Percentiles rank a stretch among this genome's conserved stretches.
Conservation (phyloP, 37 sponge, comb jelly and placozoan genomes). For the Lycopodina hypogea region DNA sequence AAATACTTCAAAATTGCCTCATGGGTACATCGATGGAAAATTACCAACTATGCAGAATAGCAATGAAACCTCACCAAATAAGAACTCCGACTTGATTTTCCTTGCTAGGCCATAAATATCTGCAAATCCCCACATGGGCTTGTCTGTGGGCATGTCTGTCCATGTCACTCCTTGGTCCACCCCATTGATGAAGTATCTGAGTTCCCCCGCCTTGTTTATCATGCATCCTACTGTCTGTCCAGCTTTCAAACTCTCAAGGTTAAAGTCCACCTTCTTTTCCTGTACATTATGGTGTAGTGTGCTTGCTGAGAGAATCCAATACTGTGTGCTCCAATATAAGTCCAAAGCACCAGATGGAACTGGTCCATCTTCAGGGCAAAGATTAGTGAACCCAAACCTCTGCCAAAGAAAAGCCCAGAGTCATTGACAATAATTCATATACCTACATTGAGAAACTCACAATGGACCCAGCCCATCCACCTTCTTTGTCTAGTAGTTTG, state of each 20-base stretch:
- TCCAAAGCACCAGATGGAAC: conserved; percentile 82
- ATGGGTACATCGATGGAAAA: too few species aligned
- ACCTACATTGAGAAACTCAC: conserved; percentile 41
- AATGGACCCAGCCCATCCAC: conserved; percentile 90
- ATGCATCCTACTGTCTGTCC: conserved; percentile 73
- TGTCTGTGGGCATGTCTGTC: conserved; percentile 69
- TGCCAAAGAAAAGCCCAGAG: background rate
- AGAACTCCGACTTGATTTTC: conserved; percentile 82
- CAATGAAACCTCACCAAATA: conserved; percentile 61
- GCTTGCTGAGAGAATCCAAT: conserved; percentile 88
- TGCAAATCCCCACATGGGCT: conserved; percentile 80
- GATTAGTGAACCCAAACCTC: conserved; percentile 74
- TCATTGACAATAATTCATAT: background rate
- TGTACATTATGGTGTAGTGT: conserved; percentile 80
- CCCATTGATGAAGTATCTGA: conserved; percentile 75
- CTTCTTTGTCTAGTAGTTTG: conserved; percentile 75
- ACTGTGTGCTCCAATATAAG: conserved; percentile 68
- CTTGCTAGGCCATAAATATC: conserved; percentile 85
- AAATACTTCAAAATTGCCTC: too few species aligned
- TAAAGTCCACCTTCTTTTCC: conserved; percentile 75
- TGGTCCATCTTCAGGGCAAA: conserved; percentile 62
- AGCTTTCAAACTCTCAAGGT: conserved; percentile 61
- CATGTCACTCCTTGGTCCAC: conserved; percentile 70
- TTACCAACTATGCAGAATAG: too few species aligned
- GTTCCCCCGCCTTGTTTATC: conserved; percentile 69